Base-by-base conservation (phyloP, 2,888 invertebrate genomes). In the Junonia oenone region DNA sequence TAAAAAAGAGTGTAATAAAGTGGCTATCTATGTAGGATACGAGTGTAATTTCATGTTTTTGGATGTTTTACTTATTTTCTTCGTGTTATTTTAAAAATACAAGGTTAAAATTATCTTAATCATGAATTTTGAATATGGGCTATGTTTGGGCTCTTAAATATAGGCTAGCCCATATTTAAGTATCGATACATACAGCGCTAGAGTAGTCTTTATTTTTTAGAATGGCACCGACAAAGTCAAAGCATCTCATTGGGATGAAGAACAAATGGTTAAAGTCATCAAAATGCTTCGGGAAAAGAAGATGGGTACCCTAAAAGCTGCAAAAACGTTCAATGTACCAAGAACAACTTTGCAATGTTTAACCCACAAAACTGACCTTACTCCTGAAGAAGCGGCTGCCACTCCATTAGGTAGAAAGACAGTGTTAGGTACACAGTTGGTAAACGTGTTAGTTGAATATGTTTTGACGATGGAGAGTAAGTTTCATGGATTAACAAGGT, bases 281-380 rank as follows among this genome's bases (percentile, higher is more conserved):
- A 35, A 35, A 35, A 6, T 35, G 2, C 14, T 35, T 6, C 2
- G 35, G 5, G 35, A 35, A 6, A 35, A 35, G 6, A 35, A 35
- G 14, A 35, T 35, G 35, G 35, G 35, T 14, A 6, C 4, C 14
- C 14, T 35, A 6, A 35, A 4, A 35, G 35, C 35, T 14, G 35
- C 35, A 14, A 35, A 35, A 35, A 1, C 4, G 5, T 35, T 35
- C 5, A 6, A 14, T 14, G 14, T 35, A 1, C 35, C 35, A 13
- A 35, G 35, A 14, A 6, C 35, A 4, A 35, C 35, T 5, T 35
- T 35, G 35, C 6, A 6, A 14, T 54, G 47, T 11, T 37, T 29
- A 37, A 27, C 55, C 35, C 61, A 11, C 53, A 62, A 54, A 62
- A 63, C 37, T 55, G 59, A 19, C 63, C 55, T 40, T 31, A 22